Evolutionary conservation across 2,113 vertebrate genomes (phyloP).

Genomic region (Capreolus pygargus): DNA sequence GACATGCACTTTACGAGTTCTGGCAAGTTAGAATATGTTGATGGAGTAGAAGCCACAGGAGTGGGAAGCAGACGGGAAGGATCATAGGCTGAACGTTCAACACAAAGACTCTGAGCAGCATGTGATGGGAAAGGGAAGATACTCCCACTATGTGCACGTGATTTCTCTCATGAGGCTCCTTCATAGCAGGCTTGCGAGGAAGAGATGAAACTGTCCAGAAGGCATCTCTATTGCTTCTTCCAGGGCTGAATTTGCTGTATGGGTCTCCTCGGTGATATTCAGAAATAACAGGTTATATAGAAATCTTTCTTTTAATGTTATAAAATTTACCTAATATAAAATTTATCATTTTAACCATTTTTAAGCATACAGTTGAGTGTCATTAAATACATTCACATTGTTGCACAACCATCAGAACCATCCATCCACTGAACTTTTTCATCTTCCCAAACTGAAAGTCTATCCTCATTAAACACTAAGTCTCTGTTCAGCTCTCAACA

Average conservation of each 20-base stretch:
- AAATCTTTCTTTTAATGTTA: not conserved
- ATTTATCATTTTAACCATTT: not conserved
- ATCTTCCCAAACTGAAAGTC: not conserved
- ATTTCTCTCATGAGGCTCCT: not conserved
- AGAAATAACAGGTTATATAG: not conserved
- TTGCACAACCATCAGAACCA: not conserved
- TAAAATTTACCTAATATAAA: not conserved
- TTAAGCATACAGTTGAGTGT: not conserved
- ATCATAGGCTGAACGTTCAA: not conserved
- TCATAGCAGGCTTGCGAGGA: not conserved
- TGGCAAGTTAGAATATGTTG: not conserved
- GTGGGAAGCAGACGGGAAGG: not conserved
- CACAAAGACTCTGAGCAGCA: not conserved
- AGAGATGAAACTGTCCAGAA: not conserved
- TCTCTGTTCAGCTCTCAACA: not conserved
- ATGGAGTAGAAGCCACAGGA: not conserved
- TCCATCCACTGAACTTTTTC: not conserved
- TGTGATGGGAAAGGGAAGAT: not conserved
- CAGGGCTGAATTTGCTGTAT: not conserved
- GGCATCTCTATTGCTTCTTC: not conserved
- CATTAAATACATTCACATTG: not conserved
- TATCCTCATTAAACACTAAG: not conserved
- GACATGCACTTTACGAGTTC: not conserved
- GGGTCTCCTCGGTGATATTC: not conserved
- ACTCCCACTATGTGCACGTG: not conserved